Evolutionary conservation across 1,140 invertebrate genomes (phyloP).

Genomic region (Drosophila subobscura): DNA sequence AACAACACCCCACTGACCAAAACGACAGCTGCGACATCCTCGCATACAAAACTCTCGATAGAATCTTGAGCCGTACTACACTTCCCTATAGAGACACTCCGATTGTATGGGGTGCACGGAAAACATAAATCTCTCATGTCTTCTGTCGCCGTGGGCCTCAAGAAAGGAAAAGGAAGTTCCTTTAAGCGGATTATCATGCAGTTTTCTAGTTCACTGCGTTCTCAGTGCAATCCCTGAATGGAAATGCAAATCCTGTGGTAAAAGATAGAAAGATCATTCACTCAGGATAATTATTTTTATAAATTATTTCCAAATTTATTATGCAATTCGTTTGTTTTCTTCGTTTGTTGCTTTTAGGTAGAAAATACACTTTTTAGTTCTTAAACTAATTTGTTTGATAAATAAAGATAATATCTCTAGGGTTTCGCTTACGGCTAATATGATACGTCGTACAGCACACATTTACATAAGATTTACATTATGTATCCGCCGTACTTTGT

Average conservation of each 20-base stretch:
- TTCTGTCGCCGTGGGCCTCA: conserved; percentile 37
- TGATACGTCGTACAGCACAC: conserved; percentile 66
- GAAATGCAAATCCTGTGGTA: conserved; percentile 42
- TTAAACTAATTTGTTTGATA: conserved; percentile 30
- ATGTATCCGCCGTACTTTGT: conserved; percentile 65
- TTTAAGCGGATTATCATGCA: conserved; percentile 68
- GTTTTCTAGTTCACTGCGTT: conserved; percentile 57
- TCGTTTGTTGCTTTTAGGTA: conserved; percentile 48
- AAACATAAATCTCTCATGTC: conserved; percentile 51
- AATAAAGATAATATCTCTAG: conserved; percentile 33
- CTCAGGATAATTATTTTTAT: conserved; percentile 38
- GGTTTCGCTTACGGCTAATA: conserved; percentile 35
- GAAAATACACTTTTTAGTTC: conserved; percentile 52
- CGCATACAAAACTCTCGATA: conserved; percentile 30
- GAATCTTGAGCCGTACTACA: conserved; percentile 3
- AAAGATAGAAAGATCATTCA: not conserved
- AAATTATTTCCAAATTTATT: conserved; percentile 63
- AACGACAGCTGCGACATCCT: conserved; percentile 25
- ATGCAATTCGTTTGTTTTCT: conserved; percentile 28
- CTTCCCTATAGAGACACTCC: conserved; percentile 29
- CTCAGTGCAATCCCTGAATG: conserved; percentile 21
- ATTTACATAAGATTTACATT: conserved; percentile 47
- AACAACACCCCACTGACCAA: conserved; percentile 19
- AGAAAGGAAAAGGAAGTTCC: conserved; percentile 21
- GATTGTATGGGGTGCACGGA: conserved; percentile 34